Conservation (phyloP, 2,888 invertebrate genomes). For the Muschampia staudingeri region DNA sequence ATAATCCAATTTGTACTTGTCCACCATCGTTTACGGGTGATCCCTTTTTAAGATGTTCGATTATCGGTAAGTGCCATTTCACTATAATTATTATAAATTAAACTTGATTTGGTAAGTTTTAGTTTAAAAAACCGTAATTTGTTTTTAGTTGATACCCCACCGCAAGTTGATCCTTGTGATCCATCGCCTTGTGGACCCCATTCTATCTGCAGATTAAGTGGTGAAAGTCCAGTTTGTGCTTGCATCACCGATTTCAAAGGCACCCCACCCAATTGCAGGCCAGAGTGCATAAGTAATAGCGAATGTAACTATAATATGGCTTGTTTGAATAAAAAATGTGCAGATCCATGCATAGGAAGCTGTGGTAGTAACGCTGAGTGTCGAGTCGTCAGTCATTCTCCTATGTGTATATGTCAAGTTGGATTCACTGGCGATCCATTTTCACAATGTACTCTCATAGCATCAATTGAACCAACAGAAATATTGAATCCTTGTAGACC, state of each 20-base stretch:
- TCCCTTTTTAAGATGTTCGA: constrained; percentile 93
- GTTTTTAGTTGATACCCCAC: constrained; percentile 70
- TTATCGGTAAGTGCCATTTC: constrained; percentile 78
- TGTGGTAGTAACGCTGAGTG: constrained; percentile 95
- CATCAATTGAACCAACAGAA: constrained; percentile 80
- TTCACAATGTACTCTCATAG: constrained; percentile 90
- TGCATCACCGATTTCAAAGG: constrained; percentile 93
- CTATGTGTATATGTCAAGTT: constrained; percentile 93
- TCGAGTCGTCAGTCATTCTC: constrained; percentile 94
- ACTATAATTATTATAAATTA: not conserved
- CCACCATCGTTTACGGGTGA: constrained; percentile 94
- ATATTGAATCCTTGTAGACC: constrained; percentile 92
- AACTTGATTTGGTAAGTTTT: not conserved
- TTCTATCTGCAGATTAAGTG: constrained; percentile 93
- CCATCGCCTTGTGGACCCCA: constrained; percentile 96
- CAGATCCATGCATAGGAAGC: constrained; percentile 93
- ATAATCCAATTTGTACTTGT: constrained; percentile 95
- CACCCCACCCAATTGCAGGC: constrained; percentile 94
- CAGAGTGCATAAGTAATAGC: constrained; percentile 95
- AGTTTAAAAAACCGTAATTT: not conserved
- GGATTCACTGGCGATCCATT: constrained; percentile 96
- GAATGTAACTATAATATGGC: constrained; percentile 94
- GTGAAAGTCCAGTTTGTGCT: constrained; percentile 94
- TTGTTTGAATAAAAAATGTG: constrained; percentile 95
- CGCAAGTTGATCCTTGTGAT: constrained; percentile 91